phyloP scores from a whole-genome alignment of 2,797 vertebrate genomes.

The Tolypeutes matacus region DNA sequence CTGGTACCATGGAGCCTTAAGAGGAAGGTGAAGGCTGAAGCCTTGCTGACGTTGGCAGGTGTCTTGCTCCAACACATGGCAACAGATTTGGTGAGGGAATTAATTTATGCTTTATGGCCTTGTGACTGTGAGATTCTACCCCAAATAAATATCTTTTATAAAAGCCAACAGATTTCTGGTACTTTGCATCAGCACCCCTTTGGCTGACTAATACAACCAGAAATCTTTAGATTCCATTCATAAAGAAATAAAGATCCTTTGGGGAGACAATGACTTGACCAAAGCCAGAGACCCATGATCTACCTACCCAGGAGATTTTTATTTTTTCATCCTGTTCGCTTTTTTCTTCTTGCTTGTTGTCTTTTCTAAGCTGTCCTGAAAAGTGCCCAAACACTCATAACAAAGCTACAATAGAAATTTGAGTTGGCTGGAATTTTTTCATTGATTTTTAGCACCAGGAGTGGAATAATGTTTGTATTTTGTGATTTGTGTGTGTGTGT shows the following conservation, averaged over 20 bases:
- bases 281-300: not conserved
- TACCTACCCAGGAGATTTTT: not conserved
- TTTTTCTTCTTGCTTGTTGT: not conserved
- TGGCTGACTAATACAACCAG: not conserved
- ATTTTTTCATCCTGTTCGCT: not conserved
- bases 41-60: too few relatives aligned
- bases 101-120: too few relatives aligned
- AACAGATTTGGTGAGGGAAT: too few relatives aligned
- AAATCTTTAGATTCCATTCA: not conserved
- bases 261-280: not conserved
- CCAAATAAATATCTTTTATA: too few relatives aligned
- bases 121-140: too few relatives aligned
- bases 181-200: too few relatives aligned
- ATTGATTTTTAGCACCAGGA: not conserved
- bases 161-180: too few relatives aligned
- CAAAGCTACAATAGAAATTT: conserved; percentile 2
- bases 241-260: not conserved
- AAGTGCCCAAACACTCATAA: not conserved
- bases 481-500: not conserved
- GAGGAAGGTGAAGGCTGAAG: too few relatives aligned
- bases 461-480: not conserved
- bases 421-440: not conserved
- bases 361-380: not conserved
- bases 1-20: too few relatives aligned
- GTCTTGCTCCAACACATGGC: too few relatives aligned